Evolutionary conservation across 1,140 invertebrate genomes (phyloP), one percentile per base, ranked within the genome.

Genomic region (Nasonia vitripennis): DNA sequence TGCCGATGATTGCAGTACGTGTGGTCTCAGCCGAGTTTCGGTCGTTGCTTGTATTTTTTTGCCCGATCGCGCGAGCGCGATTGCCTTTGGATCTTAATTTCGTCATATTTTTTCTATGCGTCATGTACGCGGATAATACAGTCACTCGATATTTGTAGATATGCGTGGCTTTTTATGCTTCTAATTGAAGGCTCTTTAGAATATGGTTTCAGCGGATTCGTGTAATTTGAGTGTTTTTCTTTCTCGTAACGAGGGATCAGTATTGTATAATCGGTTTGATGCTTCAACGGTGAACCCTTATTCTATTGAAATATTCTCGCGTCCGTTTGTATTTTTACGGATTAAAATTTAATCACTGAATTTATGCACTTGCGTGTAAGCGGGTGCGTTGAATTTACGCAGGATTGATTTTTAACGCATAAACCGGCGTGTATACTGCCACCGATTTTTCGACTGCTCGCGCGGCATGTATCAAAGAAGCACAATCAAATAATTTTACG

Each of bases 1-100:
- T 11, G 81, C 55, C 23, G 55, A 83, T 77, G 81, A 83, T 78
- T 78, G 37, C 81, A 75, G 67, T 68, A 78, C 74, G 81, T 77
- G 81, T 83, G 74, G 81, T 83, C 81, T 68, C 68, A 17, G 31
- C 14, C 27, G 70, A 82, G 27, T 82, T 73, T 83, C 34, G 71
- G 45, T 67, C 31, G 6, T 62, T 73, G 71, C 70, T 71, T 71
- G 0, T 73, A 62, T 17, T 6, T 34, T 62, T 34, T 17, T 27
- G 0, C 0, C 6, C 1, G n/a, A 71, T 23, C 31, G 9, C 48
- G 10, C 80, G 34, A 3, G 34, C 34, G 34, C n/a, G 45, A n/a
- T 11, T 10, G 48, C 55, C 23, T 67, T 12, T 14, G 51, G 17
- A 67, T 67, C 37, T 68, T 74, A n/a, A 12, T 45, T 41, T 68